Conservation (phyloP, 1,140 invertebrate species). For the Diorhabda elongata region DNA sequence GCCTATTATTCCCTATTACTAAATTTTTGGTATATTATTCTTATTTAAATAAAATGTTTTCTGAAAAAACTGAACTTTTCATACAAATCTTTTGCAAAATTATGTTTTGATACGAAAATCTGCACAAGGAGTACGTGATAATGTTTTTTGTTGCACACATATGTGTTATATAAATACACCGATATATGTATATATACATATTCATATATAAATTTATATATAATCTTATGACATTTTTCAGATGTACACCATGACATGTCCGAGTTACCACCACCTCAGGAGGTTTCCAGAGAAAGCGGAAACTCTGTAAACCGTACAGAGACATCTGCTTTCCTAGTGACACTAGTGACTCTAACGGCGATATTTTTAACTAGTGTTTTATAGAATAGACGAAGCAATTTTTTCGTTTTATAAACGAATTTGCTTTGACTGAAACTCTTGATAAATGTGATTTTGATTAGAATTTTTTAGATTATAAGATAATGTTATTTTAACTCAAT, state of each 20-base stretch:
- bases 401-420: conserved; percentile 38
- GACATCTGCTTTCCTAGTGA: conserved; percentile 9
- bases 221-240: conserved; percentile 14
- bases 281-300: conserved; percentile 16
- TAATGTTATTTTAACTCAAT: background rate
- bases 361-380: conserved; percentile 21
- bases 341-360: conserved; percentile 21
- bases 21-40: too few species aligned
- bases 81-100: too few species aligned
- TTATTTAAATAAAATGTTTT: too few species aligned
- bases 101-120: too few species aligned
- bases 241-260: conserved; percentile 25
- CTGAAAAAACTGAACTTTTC: too few species aligned
- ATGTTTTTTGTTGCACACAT: conserved; percentile 8
- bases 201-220: background rate
- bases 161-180: conserved; percentile 14
- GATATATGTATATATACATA: background rate
- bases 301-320: conserved; percentile 9
- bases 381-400: conserved; percentile 23
- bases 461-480: background rate
- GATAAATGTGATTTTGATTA: conserved; percentile 17
- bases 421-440: conserved; percentile 31
- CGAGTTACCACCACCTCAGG: conserved; percentile 19
- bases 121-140: too few species aligned
- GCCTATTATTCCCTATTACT: too few species aligned